Base-by-base conservation (phyloP, 2,797 vertebrate genomes). In the Valencia hispanica region DNA sequence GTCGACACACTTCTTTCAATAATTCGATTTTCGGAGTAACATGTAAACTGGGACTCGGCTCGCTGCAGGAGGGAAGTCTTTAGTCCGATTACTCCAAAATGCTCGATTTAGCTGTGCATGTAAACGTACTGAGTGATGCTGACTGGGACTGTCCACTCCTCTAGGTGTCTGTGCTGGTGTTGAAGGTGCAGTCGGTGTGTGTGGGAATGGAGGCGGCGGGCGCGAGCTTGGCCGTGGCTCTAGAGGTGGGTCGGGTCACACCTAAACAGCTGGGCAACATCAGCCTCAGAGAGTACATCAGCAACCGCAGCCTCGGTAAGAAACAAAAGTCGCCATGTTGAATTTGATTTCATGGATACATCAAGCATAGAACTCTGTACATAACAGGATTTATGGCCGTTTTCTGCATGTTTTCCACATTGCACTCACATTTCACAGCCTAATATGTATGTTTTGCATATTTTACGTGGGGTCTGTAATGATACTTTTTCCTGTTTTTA, bases 151-250 rank as follows among this genome's bases (percentile, higher is more conserved):
- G 51, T 51, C 18, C 10, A 14, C 20, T 8, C 71, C 43, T 39
- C 5, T 86, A 99, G 98, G 97, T 99, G 92, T 99, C 98, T 1
- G 97, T 99, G 84, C 94, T 99, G 89, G 96, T 99, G 86, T 92
- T 99, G 92, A 98, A 97, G 95, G 96, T 99, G 80, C 95, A 94
- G 92, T 96, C 96, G 17, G 89, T 98, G 88, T 97, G 97, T 68
- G 96, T 96, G 74, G 95, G 96, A 86, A 95, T 98, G 93, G 96
- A 98, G 86, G 94, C 96, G 78, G 94, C 94, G 91, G 97, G 97
- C 1, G 97, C 98, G 88, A 97, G 97, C 90, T 93, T 94, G 11
- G 95, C 96, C 72, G 90, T 98, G 82, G 96, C 97, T 75, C 94
- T 99, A 83, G 96, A 98, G 89, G 96, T 99, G 81, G 96, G 96